phyloP scores from a whole-genome alignment of 2,797 vertebrate genomes.

The Gila robusta region DNA sequence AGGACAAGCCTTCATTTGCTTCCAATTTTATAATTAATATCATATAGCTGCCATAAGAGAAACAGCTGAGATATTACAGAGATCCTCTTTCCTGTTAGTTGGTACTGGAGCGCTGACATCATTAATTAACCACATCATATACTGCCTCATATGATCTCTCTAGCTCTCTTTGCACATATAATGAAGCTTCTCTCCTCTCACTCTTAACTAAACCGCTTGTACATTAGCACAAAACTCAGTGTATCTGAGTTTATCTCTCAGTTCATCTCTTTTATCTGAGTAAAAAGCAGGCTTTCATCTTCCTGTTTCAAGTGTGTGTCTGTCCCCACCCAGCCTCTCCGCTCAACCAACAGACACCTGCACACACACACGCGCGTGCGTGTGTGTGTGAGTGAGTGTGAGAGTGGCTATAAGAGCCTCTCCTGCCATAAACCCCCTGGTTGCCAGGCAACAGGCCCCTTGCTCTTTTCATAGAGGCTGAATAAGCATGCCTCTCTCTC shows the following conservation, averaged over 20 bases:
- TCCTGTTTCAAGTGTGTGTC: constrained; percentile 25
- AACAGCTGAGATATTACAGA: not conserved
- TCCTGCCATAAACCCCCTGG: constrained; percentile 51
- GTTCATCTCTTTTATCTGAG: constrained; percentile 53
- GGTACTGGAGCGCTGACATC: not conserved
- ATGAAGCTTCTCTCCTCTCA: constrained; percentile 12
- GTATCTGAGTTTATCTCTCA: constrained; percentile 29
- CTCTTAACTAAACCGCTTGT: constrained; percentile 38
- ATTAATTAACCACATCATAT: not conserved
- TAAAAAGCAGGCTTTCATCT: constrained; percentile 57
- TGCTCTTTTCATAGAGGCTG: constrained; percentile 46
- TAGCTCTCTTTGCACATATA: not conserved
- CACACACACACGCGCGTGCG: constrained; percentile 27
- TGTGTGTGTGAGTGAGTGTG: constrained; percentile 22
- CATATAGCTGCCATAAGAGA: not conserved
- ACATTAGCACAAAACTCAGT: constrained; percentile 34
- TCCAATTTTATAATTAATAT: not conserved
- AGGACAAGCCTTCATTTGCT: not conserved
- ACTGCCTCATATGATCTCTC: not conserved
- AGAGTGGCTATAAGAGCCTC: constrained; percentile 49
- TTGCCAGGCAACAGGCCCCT: constrained; percentile 61
- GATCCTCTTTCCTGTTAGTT: not conserved
- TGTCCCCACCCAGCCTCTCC: constrained; percentile 16
- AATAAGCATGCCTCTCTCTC: constrained; percentile 9
- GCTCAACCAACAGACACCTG: constrained; percentile 52